A percentile compares a stretch with the other conserved stretches of the same genome.
These are phyloP conservation scores for Bellardia pandia DNA, from an alignment of 2,888 invertebrate genomes.

Conservation along the genomic window DNA sequence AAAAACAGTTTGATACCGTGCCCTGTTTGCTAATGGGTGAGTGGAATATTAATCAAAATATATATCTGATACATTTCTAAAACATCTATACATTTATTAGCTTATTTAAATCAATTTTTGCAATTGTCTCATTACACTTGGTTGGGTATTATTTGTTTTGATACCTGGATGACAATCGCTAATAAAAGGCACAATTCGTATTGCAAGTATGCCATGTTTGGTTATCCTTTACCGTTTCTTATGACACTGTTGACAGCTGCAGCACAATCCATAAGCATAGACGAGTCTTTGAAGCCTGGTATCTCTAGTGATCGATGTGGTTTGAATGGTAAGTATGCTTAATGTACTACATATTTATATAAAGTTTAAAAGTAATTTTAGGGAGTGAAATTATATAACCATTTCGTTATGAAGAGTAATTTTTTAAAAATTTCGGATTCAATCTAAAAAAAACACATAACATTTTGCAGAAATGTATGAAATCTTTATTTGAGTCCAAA, in stretches of 20 bases:
- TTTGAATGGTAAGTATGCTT: constrained; percentile 34
- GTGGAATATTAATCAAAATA: background rate
- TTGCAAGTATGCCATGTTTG: constrained; percentile 27
- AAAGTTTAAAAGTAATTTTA: no score
- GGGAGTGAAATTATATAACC: no score
- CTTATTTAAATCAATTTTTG: constrained; percentile 52
- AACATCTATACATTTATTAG: background rate
- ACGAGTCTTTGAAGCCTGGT: constrained; percentile 22
- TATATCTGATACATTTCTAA: background rate
- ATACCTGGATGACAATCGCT: constrained; percentile 49
- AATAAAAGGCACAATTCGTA: constrained; percentile 25
- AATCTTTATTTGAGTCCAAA: no score
- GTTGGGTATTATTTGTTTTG: constrained; percentile 52
- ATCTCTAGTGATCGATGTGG: constrained; percentile 41
- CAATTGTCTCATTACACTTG: constrained; percentile 55
- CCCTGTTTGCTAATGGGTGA: constrained; percentile 51
- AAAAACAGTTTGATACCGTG: background rate
- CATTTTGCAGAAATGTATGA: no score
- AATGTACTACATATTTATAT: no score
- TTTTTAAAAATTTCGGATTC: no score
- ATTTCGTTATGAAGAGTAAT: no score
- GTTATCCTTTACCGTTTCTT: constrained; percentile 28
- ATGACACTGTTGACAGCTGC: constrained; percentile 31
- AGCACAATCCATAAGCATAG: constrained; percentile 13
- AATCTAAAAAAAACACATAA: no score